Percentiles rank a stretch among this genome's conserved stretches.
phyloP scores from a whole-genome alignment of 2,888 invertebrate species.

The Leptarthrus brevirostris region DNA sequence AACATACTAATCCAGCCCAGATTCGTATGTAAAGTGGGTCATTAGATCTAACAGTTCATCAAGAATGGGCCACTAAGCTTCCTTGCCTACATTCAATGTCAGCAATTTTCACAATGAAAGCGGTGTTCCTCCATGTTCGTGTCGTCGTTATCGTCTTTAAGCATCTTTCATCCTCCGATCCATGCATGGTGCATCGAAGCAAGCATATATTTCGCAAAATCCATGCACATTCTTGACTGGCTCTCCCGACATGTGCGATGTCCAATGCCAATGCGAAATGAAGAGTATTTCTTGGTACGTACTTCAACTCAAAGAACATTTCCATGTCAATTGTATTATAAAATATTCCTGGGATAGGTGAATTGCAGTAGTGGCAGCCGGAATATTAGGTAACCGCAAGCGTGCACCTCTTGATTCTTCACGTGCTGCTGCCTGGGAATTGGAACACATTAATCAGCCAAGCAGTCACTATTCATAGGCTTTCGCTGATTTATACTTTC shows the following conservation, averaged over 20 bases:
- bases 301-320: neutral
- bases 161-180: conserved; percentile 28
- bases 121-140: conserved; percentile 38
- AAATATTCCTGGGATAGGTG: conserved; percentile 35
- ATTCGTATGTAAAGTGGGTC: conserved; percentile 44
- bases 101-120: conserved; percentile 45
- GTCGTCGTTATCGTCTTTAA: conserved; percentile 39
- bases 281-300: conserved; percentile 14
- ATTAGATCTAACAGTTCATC: conserved; percentile 47
- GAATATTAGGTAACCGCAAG: conserved; percentile 31
- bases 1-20: conserved; percentile 2
- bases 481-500: conserved; percentile 47
- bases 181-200: conserved; percentile 1
- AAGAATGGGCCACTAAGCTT: conserved; percentile 37
- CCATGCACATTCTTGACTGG: conserved; percentile 11
- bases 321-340: conserved; percentile 46
- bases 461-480: conserved; percentile 42
- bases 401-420: conserved; percentile 13
- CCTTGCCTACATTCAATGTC: conserved; percentile 34
- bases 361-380: conserved; percentile 25
- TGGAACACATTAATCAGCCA: conserved; percentile 45
- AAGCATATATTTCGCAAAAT: conserved; percentile 1
- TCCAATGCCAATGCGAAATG: no score
- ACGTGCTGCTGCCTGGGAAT: conserved; percentile 40
- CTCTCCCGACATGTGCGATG: neutral